Evolutionary conservation across 2,888 invertebrate genomes (phyloP), one percentile per base, ranked within the genome.

Genomic region (Theodoxus fluviatilis): DNA sequence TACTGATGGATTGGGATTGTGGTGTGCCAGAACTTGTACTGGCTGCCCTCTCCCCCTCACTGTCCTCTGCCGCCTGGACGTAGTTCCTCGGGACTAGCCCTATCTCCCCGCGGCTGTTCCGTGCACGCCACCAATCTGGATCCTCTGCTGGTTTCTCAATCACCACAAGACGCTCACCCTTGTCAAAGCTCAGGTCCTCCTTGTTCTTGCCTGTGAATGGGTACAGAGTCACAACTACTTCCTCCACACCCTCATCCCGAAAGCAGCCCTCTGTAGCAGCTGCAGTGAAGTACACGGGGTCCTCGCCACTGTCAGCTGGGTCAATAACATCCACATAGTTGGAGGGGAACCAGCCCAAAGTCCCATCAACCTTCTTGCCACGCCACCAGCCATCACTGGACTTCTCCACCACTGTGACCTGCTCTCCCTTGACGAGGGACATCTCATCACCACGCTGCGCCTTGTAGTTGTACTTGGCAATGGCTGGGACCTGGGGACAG

Each of bases 301-400:
- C 68, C 15, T 65, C 59, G 61, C 47, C 59, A 31, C 66, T 61
- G n/a, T 74, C 75, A 9, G 57, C 49, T 1, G 68, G 37, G 31
- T 28, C 38, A 35, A 75, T 76, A 40, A 79, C 77, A 40, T 83
- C 82, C 35, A 98, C 98, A 89, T 99, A 99, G 89, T 99, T 99
- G 67, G 97, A 97, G 12, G 99, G 99, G 87, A 98, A 99, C 99
- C 99, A 96, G 28, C 94, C 94, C 33, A 91, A 90, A 66, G 90
- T 88, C 18, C 76, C 79, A 67, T 76, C 75, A 49, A 78, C 81
- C 70, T 84, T 85, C 43, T 87, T 83, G 67, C 98, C 99, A 83
- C 97, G 92, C 99, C 99, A 99, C 99, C 99, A 99, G 74, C 95
- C 97, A 88, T 99, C 99, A 80, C 96, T 96, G 82, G 96, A 97